Percentiles rank a stretch among this genome's conserved stretches.
Evolutionary conservation across 2,797 vertebrate genomes (phyloP).

Genomic region (Halcyon smyrnensis): DNA sequence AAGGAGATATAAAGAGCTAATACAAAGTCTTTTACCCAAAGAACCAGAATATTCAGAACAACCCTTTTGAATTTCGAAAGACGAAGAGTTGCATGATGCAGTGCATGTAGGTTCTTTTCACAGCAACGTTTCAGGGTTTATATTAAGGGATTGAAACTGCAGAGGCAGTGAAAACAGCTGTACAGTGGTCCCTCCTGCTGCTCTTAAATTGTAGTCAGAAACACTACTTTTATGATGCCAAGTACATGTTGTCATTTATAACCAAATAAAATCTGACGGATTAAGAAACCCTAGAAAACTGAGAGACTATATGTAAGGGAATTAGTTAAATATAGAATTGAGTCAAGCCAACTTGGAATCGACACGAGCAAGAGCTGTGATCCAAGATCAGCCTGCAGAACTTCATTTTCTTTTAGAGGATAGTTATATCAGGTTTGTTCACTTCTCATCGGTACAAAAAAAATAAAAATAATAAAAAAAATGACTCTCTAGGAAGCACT

Average conservation of each 20-base stretch:
- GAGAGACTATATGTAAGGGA: background rate
- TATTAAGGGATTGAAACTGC: background rate
- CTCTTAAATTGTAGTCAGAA: background rate
- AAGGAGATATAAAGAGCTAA: constrained; percentile 9
- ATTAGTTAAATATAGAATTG: background rate
- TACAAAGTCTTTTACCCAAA: background rate
- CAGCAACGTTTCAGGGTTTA: background rate
- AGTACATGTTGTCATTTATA: background rate
- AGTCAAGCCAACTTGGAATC: background rate
- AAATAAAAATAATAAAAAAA: background rate
- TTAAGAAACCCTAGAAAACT: background rate
- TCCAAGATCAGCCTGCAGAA: background rate
- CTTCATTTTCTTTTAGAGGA: background rate
- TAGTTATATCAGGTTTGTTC: background rate
- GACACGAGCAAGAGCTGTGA: background rate
- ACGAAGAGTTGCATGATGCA: background rate
- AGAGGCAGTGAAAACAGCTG: background rate
- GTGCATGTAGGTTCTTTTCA: background rate
- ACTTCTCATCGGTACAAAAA: background rate
- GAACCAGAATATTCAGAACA: background rate
- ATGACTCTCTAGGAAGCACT: background rate
- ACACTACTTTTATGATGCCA: background rate
- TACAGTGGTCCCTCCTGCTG: background rate
- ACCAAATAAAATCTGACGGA: background rate
- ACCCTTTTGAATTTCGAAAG: background rate